Evolutionary conservation across 1,140 invertebrate genomes (phyloP).

Genomic region (Meloidogyne chitwoodi): DNA sequence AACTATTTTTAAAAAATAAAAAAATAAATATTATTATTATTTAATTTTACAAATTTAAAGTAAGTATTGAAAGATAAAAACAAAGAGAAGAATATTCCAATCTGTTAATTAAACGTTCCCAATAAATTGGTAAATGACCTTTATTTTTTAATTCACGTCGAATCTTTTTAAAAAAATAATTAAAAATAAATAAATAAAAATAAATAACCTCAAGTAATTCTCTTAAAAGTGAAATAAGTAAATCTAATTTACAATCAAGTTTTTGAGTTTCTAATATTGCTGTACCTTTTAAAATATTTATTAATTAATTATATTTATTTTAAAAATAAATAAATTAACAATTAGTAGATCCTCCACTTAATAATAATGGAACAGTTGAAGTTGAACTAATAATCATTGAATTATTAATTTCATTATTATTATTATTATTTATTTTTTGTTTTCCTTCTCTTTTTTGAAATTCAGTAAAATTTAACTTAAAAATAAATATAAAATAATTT

Average conservation of each 20-base stretch:
- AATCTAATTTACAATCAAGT: slow-evolving; percentile 47
- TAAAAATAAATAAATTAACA: too few relatives aligned
- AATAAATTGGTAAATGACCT: slow-evolving; percentile 49
- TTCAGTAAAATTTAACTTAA: slow-evolving; percentile 56
- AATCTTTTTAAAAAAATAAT: slow-evolving; percentile 4
- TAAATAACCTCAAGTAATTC: slow-evolving; percentile 44
- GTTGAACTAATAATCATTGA: slow-evolving; percentile 16
- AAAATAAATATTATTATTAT: slow-evolving; percentile 6
- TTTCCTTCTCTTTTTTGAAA: slow-evolving; percentile 47
- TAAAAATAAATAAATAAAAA: slow-evolving; percentile 2
- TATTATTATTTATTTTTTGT: slow-evolving; percentile 27
- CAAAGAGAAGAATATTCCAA: slow-evolving; percentile 49
- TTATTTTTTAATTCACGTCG: slow-evolving; percentile 27
- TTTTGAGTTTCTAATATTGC: slow-evolving; percentile 1
- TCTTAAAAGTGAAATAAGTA: slow-evolving; percentile 48
- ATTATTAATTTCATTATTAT: slow-evolving; percentile 24
- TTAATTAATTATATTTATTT: too few relatives aligned
- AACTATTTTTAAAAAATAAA: slow-evolving; percentile 3
- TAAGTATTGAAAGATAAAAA: slow-evolving; percentile 52
- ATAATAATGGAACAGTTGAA: neutral
- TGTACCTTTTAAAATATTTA: too few relatives aligned
- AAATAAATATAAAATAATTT: slow-evolving; percentile 12
- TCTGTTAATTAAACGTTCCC: slow-evolving; percentile 53
- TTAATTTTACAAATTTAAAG: slow-evolving; percentile 48
- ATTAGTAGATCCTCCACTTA: neutral